Evolutionary conservation across 2,888 invertebrate species (phyloP).

Genomic region (Dynastes grantii): DNA sequence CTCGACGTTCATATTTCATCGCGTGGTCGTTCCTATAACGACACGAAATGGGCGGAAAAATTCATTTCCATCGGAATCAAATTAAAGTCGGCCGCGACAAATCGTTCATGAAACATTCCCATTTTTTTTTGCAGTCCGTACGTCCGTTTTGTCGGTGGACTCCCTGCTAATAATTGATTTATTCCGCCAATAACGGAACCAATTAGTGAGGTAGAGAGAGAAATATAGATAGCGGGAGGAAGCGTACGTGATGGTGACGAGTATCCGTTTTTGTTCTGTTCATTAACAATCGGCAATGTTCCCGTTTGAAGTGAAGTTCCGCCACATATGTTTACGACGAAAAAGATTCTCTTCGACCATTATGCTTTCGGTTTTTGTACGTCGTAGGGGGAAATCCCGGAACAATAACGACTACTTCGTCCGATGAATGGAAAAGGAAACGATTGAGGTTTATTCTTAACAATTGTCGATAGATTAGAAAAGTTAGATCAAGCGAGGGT

Average conservation of each 20-base stretch:
- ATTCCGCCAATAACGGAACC: conserved; percentile 47
- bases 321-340: conserved; percentile 26
- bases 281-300: conserved; percentile 32
- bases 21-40: background rate
- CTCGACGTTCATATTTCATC: conserved; percentile 29
- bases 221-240: conserved; percentile 6
- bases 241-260: conserved; percentile 21
- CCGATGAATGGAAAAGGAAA: conserved; percentile 20
- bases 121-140: conserved; percentile 13
- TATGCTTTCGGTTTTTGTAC: conserved; percentile 2
- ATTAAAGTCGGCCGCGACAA: conserved; percentile 47
- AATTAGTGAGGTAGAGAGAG: conserved; percentile 21
- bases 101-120: conserved; percentile 36
- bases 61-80: conserved; percentile 46
- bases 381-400: conserved; percentile 11
- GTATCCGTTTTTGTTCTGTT: conserved; percentile 46
- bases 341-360: conserved; percentile 28
- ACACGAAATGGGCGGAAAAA: conserved; percentile 24
- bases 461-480: conserved; percentile 20
- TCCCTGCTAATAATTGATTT: conserved; percentile 41
- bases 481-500: conserved; percentile 1
- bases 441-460: conserved; percentile 30
- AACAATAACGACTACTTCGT: conserved; percentile 26
- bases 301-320: conserved; percentile 32
- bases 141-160: conserved; percentile 20